Conservation (phyloP, 92 coral and sea anemone species). For the Galaxea fascicularis region DNA sequence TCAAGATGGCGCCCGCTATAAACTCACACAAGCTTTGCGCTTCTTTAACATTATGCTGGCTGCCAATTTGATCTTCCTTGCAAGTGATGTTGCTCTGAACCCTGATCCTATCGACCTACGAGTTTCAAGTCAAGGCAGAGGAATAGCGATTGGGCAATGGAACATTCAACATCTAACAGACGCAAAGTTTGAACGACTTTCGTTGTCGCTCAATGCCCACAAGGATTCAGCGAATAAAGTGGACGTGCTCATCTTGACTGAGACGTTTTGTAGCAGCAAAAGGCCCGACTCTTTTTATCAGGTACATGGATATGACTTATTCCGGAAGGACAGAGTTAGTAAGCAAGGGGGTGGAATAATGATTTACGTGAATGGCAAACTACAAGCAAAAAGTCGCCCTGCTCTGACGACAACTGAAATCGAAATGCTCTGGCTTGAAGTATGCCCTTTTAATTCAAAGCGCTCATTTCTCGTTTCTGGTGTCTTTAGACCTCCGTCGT, state of each 20-base stretch:
- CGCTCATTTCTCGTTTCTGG: slow-evolving; percentile 58
- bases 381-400: too few species aligned
- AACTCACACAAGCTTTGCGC: slow-evolving; percentile 4
- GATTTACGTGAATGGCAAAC: too few species aligned
- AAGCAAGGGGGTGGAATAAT: too few species aligned
- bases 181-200: slow-evolving; percentile 27
- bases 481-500: slow-evolving; percentile 63
- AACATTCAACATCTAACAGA: slow-evolving; percentile 45
- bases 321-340: too few species aligned
- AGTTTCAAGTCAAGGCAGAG: slow-evolving; percentile 18
- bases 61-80: slow-evolving; percentile 23
- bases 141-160: slow-evolving; percentile 37
- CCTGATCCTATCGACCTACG: slow-evolving; percentile 4
- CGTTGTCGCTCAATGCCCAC: slow-evolving; percentile 27
- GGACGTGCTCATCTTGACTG: too few species aligned
- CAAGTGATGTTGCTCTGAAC: slow-evolving; percentile 9
- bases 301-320: too few species aligned
- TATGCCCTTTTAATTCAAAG: too few species aligned
- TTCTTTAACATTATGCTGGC: slow-evolving; percentile 9
- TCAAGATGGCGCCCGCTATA: slow-evolving; percentile 21
- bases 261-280: too few species aligned
- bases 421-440: too few species aligned
- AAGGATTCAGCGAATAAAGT: too few species aligned
- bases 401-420: too few species aligned
- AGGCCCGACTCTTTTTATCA: too few species aligned